Evolutionary conservation across 2,797 vertebrate species (phyloP), one percentile per base, ranked within the genome.

Genomic region (Emydoidea blandingii): DNA sequence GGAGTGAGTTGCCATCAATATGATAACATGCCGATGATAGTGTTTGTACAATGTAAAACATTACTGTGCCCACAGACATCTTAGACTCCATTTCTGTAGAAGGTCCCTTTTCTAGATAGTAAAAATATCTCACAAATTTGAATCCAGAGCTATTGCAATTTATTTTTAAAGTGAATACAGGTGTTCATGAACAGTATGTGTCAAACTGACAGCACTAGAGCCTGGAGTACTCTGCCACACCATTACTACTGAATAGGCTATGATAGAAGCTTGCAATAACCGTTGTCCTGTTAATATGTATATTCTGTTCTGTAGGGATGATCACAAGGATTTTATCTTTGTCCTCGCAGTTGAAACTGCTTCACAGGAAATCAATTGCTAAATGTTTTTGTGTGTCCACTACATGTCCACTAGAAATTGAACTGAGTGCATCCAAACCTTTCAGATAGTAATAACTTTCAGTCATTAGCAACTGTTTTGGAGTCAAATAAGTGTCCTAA

Each of bases 161-260:
- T 97, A 95, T 96, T 97, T 97, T 97, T 97, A 90, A 96, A 76
- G 2, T 4, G 57, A 86, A 95, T 5, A 94, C 97, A 96, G 96
- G 94, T 96, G 95, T 94, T 97, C 87, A 65, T 0, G 1, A 95
- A 16, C 74, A 79, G 94, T 85, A 59, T 91, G 93, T 82, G 86
- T 96, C 89, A 97, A 94, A 97, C 95, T 95, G 96, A 97, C 94
- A 97, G 97, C 94, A 92, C 94, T 91, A 94, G 97, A 96, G 92
- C 16, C 15, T 96, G 94, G 92, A 95, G 84, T 86, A 79, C 94
- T 91, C 94, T 87, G 34, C 95, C 96, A 90, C 96, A 90, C 95
- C 65, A 93, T 52, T 85, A 47, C 92, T 96, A 86, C 93, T 94
- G 92, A 93, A 83, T 23, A 74, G 86, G 85, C 83, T 97, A 56